A percentile compares a stretch with the other conserved stretches of the same genome.
Conservation (phyloP, 2,797 vertebrate species). For the Etheostoma perlongum region DNA sequence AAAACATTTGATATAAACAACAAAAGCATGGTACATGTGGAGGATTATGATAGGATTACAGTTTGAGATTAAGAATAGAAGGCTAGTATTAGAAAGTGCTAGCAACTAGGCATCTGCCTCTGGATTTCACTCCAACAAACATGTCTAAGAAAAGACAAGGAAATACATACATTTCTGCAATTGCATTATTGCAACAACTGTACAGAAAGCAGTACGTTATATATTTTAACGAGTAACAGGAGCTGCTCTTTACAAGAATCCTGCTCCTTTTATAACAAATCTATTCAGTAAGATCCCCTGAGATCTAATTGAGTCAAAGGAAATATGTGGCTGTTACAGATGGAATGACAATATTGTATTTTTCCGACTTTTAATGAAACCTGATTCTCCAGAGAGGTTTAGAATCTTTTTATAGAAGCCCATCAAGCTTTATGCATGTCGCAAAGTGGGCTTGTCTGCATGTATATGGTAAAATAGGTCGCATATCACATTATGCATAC, state of each 20-base stretch:
- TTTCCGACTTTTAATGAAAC: slow-evolving; percentile 71
- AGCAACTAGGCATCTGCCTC: slow-evolving; percentile 36
- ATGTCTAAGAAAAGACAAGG: slow-evolving; percentile 34
- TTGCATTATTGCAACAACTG: slow-evolving; percentile 4
- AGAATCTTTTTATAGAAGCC: slow-evolving; percentile 70
- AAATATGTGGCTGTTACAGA: slow-evolving; percentile 63
- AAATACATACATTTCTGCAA: slow-evolving; percentile 14
- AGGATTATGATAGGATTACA: slow-evolving; percentile 82
- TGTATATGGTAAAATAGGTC: slow-evolving; percentile 73
- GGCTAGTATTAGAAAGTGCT: slow-evolving; percentile 62
- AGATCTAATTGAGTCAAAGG: slow-evolving; percentile 66
- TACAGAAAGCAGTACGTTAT: slow-evolving; percentile 21
- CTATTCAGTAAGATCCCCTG: slow-evolving; percentile 56
- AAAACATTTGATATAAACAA: slow-evolving; percentile 77
- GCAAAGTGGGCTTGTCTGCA: slow-evolving; percentile 61
- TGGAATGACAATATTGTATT: slow-evolving; percentile 66
- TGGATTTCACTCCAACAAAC: slow-evolving; percentile 40
- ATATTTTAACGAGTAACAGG: slow-evolving; percentile 23
- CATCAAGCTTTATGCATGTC: slow-evolving; percentile 69
- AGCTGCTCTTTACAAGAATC: slow-evolving; percentile 38
- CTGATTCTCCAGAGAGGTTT: slow-evolving; percentile 71
- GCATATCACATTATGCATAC: slow-evolving; percentile 72
- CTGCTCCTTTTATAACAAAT: slow-evolving; percentile 51
- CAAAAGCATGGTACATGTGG: slow-evolving; percentile 80
- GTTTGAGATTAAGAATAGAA: slow-evolving; percentile 77